These are phyloP conservation scores for Galago senegalensis DNA, from an alignment of 2,797 vertebrate species.

Conservation along the genomic window DNA sequence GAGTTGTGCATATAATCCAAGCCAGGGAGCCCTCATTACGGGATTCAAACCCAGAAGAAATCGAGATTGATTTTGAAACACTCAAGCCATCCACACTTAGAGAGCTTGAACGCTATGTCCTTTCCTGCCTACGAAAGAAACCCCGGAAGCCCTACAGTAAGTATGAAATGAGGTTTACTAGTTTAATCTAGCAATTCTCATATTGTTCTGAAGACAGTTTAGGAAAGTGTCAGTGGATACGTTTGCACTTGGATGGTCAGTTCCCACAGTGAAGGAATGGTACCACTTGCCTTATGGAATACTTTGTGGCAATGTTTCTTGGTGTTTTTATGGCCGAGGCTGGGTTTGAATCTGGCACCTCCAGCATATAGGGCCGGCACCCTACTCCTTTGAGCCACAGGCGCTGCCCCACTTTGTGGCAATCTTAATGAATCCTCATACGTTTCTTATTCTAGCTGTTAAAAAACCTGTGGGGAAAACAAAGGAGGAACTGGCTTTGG, in stretches of 20 bases:
- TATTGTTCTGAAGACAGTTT: not conserved
- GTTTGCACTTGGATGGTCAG: not conserved
- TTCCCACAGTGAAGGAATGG: not conserved
- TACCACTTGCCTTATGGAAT: too few species aligned
- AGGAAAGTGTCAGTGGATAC: not conserved
- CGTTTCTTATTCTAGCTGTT: constrained; percentile 86
- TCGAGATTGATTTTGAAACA: constrained; percentile 98
- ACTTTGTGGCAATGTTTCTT: too few species aligned
- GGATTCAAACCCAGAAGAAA: constrained; percentile 97
- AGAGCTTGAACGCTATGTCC: constrained; percentile 96
- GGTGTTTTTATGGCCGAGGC: too few species aligned
- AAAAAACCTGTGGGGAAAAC: constrained; percentile 95
- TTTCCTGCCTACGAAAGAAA: constrained; percentile 96
- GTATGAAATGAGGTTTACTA: constrained; percentile 41
- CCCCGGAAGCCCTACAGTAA: constrained; percentile 94
- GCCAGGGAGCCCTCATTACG: constrained; percentile 95
- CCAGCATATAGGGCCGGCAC: too few species aligned
- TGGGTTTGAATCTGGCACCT: too few species aligned
- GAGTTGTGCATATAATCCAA: constrained; percentile 98
- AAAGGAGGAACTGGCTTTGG: constrained; percentile 95
- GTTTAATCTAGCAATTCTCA: fast-evolving
- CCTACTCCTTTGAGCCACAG: too few species aligned
- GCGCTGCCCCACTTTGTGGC: too few species aligned
- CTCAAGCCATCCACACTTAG: constrained; percentile 96
- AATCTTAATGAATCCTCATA: not conserved